Base-by-base conservation (phyloP, 2,113 vertebrate species). In the Menidia beryllina region DNA sequence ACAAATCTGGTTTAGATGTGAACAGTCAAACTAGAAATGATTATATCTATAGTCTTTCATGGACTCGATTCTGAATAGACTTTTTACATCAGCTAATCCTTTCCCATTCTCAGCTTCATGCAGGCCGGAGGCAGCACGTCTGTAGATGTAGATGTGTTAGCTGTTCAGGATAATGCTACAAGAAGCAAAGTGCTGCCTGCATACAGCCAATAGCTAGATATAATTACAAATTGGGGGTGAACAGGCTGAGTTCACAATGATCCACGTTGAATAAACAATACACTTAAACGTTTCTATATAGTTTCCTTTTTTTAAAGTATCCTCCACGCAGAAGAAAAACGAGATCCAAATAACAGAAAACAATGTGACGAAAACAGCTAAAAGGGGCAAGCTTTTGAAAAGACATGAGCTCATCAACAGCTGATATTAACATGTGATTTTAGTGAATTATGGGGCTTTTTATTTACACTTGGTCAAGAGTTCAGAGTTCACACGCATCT, bases 1-100 rank as follows among this genome's bases (percentile, higher is more conserved):
- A 69, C 34, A 55, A 60, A 73, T 38, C 15, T 81, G 11, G 47
- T 77, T 68, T 48, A 66, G 36, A 71, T 62, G 17, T 51, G 48
- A 77, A 72, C 54, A 63, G 14, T 73, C 38, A 45, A 20, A 51
- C n/a, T 64, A 23, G 80, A 27, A 52, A 41, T 36, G 38, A 50
- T 17, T 55, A 17, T 54, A 64, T 69, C 13, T 54, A n/a, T 19
- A 57, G 39, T 59, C 20, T n/a, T n/a, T n/a, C n/a, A n/a, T n/a
- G n/a, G n/a, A n/a, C n/a, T n/a, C n/a, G n/a, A 65, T 21, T 55
- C 30, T 48, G 13, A 72, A 49, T 43, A 15, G 15, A 19, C 39
- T 63, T 7, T 47, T 27, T 45, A 60, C 17, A 21, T 68, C 0
- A 47, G 47, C 25, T 45, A 24, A 61, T 62, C 8, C 10, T 34